Conservation (phyloP, 2,797 vertebrate species). For the Cryptoprocta ferox region DNA sequence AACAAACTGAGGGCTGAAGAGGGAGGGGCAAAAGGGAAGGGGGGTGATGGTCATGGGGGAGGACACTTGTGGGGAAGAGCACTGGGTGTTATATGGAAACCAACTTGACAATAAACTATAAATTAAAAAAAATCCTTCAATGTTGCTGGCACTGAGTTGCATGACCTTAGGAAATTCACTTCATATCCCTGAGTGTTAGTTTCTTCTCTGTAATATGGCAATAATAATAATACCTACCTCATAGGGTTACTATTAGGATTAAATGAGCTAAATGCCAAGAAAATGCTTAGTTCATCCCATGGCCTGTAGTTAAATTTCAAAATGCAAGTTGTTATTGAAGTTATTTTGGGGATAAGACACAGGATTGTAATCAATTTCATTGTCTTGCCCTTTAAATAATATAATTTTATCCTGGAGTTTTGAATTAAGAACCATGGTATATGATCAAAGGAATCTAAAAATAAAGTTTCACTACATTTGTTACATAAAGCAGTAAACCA, state of each 20-base stretch:
- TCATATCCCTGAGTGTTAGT: background rate
- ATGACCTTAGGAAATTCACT: background rate
- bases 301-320: slow-evolving; percentile 43
- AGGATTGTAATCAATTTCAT: slow-evolving; percentile 60
- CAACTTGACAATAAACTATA: no score
- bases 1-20: no score
- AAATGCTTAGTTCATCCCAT: background rate
- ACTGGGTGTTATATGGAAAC: no score
- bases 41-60: no score
- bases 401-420: slow-evolving; percentile 42
- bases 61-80: no score
- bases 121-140: background rate
- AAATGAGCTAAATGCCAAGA: slow-evolving; percentile 20
- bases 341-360: slow-evolving; percentile 59
- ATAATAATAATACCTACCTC: background rate
- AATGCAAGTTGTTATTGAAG: slow-evolving; percentile 63
- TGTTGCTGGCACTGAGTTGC: background rate
- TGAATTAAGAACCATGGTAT: slow-evolving; percentile 67
- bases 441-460: slow-evolving; percentile 66
- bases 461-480: slow-evolving; percentile 42
- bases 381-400: slow-evolving; percentile 69
- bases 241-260: slow-evolving; percentile 19
- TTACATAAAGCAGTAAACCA: slow-evolving; percentile 43
- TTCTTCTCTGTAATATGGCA: background rate
- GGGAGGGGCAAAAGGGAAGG: no score